Conservation (phyloP, 2,888 invertebrate genomes). For the Cheilosia vernalis region DNA sequence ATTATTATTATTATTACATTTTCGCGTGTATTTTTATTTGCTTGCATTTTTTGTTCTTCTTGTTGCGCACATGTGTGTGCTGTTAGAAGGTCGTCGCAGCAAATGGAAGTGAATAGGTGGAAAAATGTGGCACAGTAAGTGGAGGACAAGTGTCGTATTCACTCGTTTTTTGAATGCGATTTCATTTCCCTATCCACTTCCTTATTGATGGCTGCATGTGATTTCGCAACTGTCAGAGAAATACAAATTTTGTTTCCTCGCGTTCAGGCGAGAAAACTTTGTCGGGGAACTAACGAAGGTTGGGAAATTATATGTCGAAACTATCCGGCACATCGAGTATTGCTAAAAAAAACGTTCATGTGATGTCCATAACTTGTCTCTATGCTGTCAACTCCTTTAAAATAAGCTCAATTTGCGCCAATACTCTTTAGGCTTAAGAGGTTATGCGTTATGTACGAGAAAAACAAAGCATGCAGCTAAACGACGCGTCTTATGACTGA, state of each 20-base stretch:
- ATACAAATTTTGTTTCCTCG: background rate
- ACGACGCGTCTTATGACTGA: too few species aligned
- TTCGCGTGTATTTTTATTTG: slow-evolving; percentile 32
- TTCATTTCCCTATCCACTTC: background rate
- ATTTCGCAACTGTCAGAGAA: background rate
- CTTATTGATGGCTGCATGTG: background rate
- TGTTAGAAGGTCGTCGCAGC: slow-evolving; percentile 46
- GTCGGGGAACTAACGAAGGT: too few species aligned
- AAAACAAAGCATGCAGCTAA: too few species aligned
- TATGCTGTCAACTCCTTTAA: too few species aligned
- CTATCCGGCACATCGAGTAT: too few species aligned
- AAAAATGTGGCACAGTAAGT: slow-evolving; percentile 23
- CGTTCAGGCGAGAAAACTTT: too few species aligned
- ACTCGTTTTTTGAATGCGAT: background rate
- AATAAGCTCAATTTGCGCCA: too few species aligned
- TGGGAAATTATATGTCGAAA: too few species aligned
- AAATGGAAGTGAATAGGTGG: slow-evolving; percentile 38
- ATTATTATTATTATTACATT: slow-evolving; percentile 46
- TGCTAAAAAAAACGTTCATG: too few species aligned
- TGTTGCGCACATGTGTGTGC: slow-evolving; percentile 21
- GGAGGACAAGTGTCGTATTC: slow-evolving; percentile 52
- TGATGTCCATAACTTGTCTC: too few species aligned
- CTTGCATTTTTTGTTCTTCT: slow-evolving; percentile 35
- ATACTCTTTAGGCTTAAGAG: too few species aligned
- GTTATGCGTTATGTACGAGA: too few species aligned